These are phyloP conservation scores for Leptodactylus fuscus DNA, from an alignment of 2,113 vertebrate genomes.

Conservation along the genomic window DNA sequence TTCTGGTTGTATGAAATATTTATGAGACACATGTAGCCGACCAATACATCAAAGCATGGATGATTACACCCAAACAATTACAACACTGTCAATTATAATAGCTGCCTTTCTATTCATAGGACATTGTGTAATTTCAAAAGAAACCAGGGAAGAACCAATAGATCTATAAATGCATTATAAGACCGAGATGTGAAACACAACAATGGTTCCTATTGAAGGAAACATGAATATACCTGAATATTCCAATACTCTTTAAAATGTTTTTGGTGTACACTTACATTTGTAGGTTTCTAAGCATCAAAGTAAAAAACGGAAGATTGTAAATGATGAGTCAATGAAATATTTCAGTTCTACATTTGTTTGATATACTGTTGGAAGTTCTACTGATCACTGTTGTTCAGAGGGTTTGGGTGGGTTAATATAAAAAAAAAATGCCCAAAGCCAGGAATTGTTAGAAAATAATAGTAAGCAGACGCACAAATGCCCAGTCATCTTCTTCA, in stretches of 20 bases:
- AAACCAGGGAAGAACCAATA: neutral
- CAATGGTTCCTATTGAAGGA: neutral
- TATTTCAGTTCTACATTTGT: no score
- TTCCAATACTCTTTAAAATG: neutral
- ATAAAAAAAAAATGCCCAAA: no score
- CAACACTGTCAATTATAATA: neutral
- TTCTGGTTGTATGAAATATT: neutral
- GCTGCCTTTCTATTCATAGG: neutral
- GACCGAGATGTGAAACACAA: neutral
- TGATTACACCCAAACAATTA: constrained; percentile 22
- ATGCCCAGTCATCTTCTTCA: no score
- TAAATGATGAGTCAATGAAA: neutral
- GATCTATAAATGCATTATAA: neutral
- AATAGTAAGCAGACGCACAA: no score
- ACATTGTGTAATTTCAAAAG: neutral
- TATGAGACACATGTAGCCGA: neutral
- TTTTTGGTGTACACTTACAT: neutral
- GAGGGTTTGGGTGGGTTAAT: no score
- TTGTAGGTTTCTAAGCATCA: neutral
- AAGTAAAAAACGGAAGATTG: neutral
- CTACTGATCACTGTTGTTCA: no score
- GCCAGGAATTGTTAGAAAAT: no score
- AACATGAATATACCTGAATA: neutral
- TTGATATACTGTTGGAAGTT: no score
- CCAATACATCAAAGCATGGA: constrained; percentile 19